Percentiles rank a stretch among this genome's conserved stretches.
Evolutionary conservation across 2,888 invertebrate species (phyloP).

Genomic region (Pristionchus maxplancki): DNA sequence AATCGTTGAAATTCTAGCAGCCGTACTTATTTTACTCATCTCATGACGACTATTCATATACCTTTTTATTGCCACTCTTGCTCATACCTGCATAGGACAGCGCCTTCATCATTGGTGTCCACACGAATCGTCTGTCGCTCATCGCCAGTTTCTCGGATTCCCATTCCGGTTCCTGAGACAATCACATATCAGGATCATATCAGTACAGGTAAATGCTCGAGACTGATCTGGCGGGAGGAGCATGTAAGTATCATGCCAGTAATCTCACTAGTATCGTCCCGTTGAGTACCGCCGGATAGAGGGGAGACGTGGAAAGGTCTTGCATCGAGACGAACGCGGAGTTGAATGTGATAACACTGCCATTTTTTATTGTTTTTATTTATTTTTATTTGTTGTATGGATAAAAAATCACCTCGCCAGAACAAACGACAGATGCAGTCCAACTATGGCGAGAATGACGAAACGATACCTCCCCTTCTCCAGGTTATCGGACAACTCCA

Average conservation of each 20-base stretch:
- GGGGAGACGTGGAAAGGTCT: conserved; percentile 24
- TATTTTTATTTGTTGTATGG: background rate
- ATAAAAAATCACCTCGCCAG: background rate
- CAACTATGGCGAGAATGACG: conserved; percentile 13
- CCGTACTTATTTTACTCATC: too few species aligned
- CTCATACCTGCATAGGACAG: conserved; percentile 26
- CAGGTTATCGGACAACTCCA: background rate
- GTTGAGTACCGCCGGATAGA: background rate
- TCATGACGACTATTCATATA: too few species aligned
- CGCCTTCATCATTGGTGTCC: conserved; percentile 10
- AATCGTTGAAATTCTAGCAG: too few species aligned
- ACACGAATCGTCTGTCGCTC: background rate
- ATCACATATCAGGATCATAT: too few species aligned
- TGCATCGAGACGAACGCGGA: conserved; percentile 20
- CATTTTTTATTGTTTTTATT: background rate
- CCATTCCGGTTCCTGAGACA: conserved; percentile 25
- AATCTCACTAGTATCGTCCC: background rate
- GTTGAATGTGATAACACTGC: conserved; percentile 42
- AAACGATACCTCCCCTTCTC: conserved; percentile 19
- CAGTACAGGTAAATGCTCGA: too few species aligned
- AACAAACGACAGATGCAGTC: background rate
- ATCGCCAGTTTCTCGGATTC: background rate
- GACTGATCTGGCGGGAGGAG: background rate
- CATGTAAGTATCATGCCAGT: too few species aligned
- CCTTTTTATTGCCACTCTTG: too few species aligned